A percentile compares a stretch with the other conserved stretches of the same genome.
Evolutionary conservation across 2,113 vertebrate genomes (phyloP).

Genomic region (Pavo muticus): DNA sequence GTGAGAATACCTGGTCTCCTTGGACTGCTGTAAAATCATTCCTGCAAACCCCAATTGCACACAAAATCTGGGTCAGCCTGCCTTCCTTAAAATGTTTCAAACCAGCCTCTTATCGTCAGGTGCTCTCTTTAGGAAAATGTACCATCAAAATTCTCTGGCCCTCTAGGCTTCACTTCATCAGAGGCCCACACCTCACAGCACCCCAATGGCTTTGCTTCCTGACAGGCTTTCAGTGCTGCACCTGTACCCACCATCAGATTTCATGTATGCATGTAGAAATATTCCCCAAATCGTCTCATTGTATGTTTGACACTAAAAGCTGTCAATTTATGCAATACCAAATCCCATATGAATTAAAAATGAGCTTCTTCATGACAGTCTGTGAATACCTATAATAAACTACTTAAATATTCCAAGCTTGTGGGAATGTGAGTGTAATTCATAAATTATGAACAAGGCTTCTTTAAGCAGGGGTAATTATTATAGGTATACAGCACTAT

Average conservation of each 20-base stretch:
- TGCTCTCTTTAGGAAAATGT: neutral
- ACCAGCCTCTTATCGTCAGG: neutral
- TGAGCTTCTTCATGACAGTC: neutral
- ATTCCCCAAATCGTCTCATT: fast-evolving
- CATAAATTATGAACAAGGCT: conserved; percentile 42
- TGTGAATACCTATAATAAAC: neutral
- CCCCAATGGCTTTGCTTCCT: neutral
- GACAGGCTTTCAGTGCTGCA: neutral
- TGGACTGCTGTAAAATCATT: neutral
- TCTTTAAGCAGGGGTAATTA: neutral
- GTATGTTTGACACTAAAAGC: neutral
- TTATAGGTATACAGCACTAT: neutral
- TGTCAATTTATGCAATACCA: neutral
- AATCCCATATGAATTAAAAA: neutral
- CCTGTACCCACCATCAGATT: neutral
- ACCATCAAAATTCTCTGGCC: neutral
- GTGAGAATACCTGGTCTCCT: neutral
- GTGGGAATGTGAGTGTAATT: neutral
- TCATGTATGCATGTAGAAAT: fast-evolving
- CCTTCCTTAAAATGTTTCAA: neutral
- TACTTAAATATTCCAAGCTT: neutral
- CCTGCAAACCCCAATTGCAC: neutral
- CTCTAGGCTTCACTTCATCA: neutral
- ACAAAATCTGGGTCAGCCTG: conserved; percentile 32
- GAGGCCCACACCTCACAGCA: neutral